Conservation (phyloP, 1,140 invertebrate species). For the Medauroidea extradentata region DNA sequence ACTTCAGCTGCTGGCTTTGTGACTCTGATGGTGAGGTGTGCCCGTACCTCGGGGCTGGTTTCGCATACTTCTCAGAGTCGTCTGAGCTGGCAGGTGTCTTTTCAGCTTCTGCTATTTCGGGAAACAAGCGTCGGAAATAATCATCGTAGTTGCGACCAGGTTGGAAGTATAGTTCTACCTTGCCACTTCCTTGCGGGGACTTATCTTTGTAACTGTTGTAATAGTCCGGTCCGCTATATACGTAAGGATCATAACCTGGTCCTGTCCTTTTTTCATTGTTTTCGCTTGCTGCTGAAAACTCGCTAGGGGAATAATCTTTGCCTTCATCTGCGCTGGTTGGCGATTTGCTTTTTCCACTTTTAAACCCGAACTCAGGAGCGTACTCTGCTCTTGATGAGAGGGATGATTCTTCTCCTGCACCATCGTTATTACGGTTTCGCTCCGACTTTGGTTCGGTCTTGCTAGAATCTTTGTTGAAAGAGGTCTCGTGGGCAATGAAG, state of each 20-base stretch:
- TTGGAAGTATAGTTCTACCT: constrained; percentile 16
- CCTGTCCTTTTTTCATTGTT: background rate
- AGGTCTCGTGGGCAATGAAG: constrained; percentile 19
- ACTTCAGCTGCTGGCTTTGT: background rate
- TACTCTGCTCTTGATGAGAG: too few relatives aligned
- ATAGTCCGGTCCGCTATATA: background rate
- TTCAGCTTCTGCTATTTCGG: constrained; percentile 27
- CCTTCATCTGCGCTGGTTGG: too few relatives aligned
- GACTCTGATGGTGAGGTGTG: background rate
- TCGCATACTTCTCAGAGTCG: constrained; percentile 3
- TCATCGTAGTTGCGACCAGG: constrained; percentile 33
- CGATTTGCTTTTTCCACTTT: too few relatives aligned
- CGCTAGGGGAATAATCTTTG: background rate
- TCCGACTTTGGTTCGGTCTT: background rate
- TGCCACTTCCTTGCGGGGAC: background rate
- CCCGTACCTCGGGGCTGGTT: background rate
- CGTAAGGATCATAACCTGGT: constrained; percentile 1
- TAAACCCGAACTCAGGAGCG: too few relatives aligned
- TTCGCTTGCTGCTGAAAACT: background rate
- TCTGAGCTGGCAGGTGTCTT: background rate
- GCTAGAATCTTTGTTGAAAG: constrained; percentile 20
- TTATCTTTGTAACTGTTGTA: constrained; percentile 8
- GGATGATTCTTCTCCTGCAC: too few relatives aligned
- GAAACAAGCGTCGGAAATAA: constrained; percentile 42
- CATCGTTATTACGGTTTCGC: background rate